These are phyloP conservation scores for Dasypolia templi DNA, from an alignment of 2,888 invertebrate species.

Conservation along the genomic window DNA sequence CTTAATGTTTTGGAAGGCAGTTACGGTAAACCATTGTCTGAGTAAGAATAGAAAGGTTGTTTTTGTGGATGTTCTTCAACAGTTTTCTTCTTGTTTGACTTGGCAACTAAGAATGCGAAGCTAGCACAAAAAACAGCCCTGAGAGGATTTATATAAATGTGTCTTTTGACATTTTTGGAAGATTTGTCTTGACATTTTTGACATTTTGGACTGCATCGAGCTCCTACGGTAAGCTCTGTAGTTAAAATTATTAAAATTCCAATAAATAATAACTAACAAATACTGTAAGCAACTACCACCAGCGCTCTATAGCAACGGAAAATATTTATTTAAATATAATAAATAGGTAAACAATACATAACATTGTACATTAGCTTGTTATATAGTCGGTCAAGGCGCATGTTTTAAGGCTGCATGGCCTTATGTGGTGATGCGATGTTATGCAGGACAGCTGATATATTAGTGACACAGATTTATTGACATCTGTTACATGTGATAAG, in stretches of 20 bases:
- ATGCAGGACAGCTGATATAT: slow-evolving; percentile 32
- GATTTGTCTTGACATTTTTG: not conserved
- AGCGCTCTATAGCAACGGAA: not conserved
- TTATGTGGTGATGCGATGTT: slow-evolving; percentile 6
- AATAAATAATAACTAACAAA: not conserved
- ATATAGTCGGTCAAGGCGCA: slow-evolving; percentile 49
- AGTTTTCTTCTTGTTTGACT: slow-evolving; percentile 20
- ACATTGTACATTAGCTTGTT: slow-evolving; percentile 30
- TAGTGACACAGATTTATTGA: slow-evolving; percentile 18
- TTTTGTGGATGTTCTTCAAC: slow-evolving; percentile 36
- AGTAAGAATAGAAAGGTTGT: slow-evolving; percentile 26
- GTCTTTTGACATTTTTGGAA: not conserved
- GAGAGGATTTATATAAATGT: not conserved
- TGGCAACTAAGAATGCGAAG: slow-evolving; percentile 13
- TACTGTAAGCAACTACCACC: not conserved
- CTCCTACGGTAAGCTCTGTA: not conserved
- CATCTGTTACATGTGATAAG: slow-evolving; percentile 1
- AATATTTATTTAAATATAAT: slow-evolving; percentile 20
- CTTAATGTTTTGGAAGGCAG: slow-evolving; percentile 36
- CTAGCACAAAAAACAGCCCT: not conserved
- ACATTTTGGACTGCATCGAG: not conserved
- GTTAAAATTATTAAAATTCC: not conserved
- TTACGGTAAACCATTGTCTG: slow-evolving; percentile 43
- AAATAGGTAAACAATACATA: slow-evolving; percentile 49
- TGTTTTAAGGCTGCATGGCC: slow-evolving; percentile 32